These are phyloP conservation scores for Hyalella azteca DNA, from an alignment of 2,888 invertebrate genomes.

Conservation along the genomic window DNA sequence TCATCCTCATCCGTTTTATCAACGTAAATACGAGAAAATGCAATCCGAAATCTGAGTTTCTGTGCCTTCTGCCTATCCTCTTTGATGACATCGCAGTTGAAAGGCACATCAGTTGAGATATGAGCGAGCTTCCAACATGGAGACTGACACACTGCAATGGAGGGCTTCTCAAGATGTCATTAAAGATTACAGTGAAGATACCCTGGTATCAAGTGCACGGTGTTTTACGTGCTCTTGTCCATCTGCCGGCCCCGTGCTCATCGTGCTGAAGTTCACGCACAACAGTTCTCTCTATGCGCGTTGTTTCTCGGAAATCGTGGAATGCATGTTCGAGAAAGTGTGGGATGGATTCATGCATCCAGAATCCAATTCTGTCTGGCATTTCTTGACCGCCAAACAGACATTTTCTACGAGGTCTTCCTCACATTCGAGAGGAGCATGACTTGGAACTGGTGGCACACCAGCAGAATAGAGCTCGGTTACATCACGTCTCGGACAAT, in stretches of 20 bases:
- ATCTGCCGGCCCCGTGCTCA: background rate
- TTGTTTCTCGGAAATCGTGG: background rate
- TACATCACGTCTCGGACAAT: background rate
- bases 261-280: background rate
- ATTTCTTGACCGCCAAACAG: background rate
- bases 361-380: background rate
- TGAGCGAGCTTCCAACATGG: background rate
- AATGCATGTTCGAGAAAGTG: background rate
- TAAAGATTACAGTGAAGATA: slow-evolving; percentile 2
- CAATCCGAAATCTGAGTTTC: background rate
- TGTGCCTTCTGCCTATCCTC: background rate
- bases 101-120: background rate
- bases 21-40: background rate
- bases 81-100: background rate
- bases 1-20: background rate
- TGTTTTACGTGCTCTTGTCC: slow-evolving; percentile 4
- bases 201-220: background rate
- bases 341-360: background rate
- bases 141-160: background rate
- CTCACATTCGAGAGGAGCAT: background rate
- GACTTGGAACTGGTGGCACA: background rate
- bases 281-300: background rate
- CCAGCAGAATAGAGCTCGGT: background rate
- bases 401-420: slow-evolving; percentile 23
- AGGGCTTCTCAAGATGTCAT: background rate